Evolutionary conservation across 2,797 vertebrate species (phyloP), one percentile per base, ranked within the genome.

Genomic region (Sphenodon punctatus): DNA sequence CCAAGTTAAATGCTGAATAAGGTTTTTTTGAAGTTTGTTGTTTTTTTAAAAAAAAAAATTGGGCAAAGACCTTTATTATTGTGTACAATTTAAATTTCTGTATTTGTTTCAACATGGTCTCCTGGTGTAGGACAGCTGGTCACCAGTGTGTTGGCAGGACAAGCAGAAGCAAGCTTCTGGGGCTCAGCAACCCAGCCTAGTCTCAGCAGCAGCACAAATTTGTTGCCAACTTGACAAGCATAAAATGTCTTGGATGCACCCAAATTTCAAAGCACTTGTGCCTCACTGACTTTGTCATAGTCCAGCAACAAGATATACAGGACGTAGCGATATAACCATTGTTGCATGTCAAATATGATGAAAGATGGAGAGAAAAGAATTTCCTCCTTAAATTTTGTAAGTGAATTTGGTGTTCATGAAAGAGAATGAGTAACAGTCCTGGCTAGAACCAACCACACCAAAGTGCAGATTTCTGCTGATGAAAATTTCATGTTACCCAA

Each of bases 111-210:
- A 79, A 85, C 78, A 81, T 83, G 81, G 80, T 80, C 82, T 88
- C 86, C 88, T 83, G 89, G 86, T 86, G 86, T 56, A 90, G 67
- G 90, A 89, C 83, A 90, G 88, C 89, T 92, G 86, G 77, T 82
- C 81, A 88, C 69, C 88, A 90, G 89, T 84, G 77, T 85, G 81
- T 73, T 91, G 87, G 86, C 88, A 86, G 76, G 77, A 77, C 78
- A 85, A 90, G 89, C 67, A 91, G 81, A 85, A 84, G 74, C 53
- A 75, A 60, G 63, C 81, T 67, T 76, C 79, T 68, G 73, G 86
- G 27, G 71, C 78, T 81, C 60, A 41, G 76, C 30, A 58, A 80
- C 41, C 87, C 74, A 83, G 72, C 72, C 67, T 64, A 78, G 82
- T 66, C 78, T 70, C 55, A 51, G 58, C 64, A 70, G n/a, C 46